phyloP scores from a whole-genome alignment of 2,888 invertebrate species.

The Lepidonotus clava region DNA sequence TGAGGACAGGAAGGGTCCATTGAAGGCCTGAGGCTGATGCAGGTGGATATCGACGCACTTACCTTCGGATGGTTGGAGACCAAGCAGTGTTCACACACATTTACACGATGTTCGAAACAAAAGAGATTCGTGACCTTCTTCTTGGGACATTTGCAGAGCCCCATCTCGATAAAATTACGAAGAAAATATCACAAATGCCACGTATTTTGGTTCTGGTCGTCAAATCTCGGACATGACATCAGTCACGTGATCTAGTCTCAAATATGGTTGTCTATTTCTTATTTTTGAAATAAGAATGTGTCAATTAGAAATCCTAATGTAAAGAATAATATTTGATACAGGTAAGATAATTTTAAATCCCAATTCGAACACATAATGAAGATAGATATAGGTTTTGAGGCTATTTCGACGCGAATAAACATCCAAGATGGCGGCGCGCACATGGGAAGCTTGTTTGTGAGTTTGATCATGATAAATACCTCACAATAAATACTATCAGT shows the following conservation, averaged over 20 bases:
- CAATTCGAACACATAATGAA: too few species aligned
- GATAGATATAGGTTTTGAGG: not conserved
- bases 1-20: too few species aligned
- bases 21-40: too few species aligned
- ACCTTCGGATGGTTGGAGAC: slow-evolving; percentile 97
- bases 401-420: not conserved
- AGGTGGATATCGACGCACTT: slow-evolving; percentile 77
- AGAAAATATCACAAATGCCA: slow-evolving; percentile 30
- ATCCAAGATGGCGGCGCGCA: slow-evolving; percentile 15
- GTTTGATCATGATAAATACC: too few species aligned
- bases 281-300: too few species aligned
- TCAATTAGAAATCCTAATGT: too few species aligned
- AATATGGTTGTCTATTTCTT: too few species aligned
- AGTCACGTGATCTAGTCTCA: slow-evolving; percentile 37
- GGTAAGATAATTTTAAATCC: too few species aligned
- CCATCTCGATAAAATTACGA: slow-evolving; percentile 85
- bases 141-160: slow-evolving; percentile 98
- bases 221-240: slow-evolving; percentile 6
- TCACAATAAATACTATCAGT: too few species aligned
- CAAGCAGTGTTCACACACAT: slow-evolving; percentile 99
- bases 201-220: slow-evolving; percentile 19
- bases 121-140: slow-evolving; percentile 98
- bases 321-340: too few species aligned
- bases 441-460: too few species aligned
- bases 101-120: slow-evolving; percentile 99